Evolutionary conservation across 2,797 vertebrate species (phyloP), one percentile per base, ranked within the genome.

Genomic region (Echiichthys vipera): DNA sequence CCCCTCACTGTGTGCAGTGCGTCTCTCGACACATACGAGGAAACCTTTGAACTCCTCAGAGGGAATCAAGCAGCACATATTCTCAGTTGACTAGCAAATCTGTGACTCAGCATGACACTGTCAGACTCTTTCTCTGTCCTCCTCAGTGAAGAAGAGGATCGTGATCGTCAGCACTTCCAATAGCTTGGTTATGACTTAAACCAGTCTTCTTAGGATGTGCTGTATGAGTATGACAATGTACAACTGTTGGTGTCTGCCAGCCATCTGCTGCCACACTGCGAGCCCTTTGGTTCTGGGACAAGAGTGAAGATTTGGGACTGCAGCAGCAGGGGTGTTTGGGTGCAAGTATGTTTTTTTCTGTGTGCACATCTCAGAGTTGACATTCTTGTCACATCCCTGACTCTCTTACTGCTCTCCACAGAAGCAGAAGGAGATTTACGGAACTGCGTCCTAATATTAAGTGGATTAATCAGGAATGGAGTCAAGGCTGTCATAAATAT

Each of bases 381-480:
- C 83, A 92, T 88, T 92, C 88, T 70, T 69, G 82, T 91, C 91
- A 93, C 89, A 90, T 83, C 77, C 57, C 32, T 74, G 66, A 54
- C 63, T 83, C 76, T 80, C 62, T 78, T 71, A 77, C 68, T 65
- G 46, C 77, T 79, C 71, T 71, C 74, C 74, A 73, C 71, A 74
- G 83, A 86, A 79, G 76, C 80, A 78, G 73, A 72, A 57, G 71
- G 80, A 91, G 87, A 92, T 93, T 92, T 89, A 91, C 37, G 61
- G 87, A 92, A 90, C 80, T 88, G 86, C 43, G 34, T 88, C 84
- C 83, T 86, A 88, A 91, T 91, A 94, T 94, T 93, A 93, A 94
- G 88, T 88, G 89, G 88, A 94, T 93, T 94, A 94, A 93, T 94
- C 81, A 93, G 81, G 86, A 94, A 92, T 89, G 80, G 86, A 89